These are phyloP conservation scores for Tromatobia lineatoria DNA, from an alignment of 2,888 invertebrate genomes.

Conservation along the genomic window DNA sequence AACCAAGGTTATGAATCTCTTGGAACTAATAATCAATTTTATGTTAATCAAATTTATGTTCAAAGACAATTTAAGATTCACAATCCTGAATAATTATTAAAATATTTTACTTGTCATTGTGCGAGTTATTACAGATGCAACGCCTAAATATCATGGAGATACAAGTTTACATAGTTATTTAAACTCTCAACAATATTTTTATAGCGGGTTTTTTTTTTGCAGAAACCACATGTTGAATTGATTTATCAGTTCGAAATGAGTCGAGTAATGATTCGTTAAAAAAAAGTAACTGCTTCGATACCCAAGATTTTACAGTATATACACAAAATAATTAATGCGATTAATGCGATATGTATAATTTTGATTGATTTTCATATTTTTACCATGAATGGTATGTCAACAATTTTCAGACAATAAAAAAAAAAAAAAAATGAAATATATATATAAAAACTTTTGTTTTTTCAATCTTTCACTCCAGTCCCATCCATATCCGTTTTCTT, in stretches of 20 bases:
- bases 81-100: constrained; percentile 1
- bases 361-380: constrained; percentile 4
- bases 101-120: constrained; percentile 11
- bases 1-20: constrained; percentile 2
- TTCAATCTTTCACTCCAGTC: background rate
- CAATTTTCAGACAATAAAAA: background rate
- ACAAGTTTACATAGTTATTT: background rate
- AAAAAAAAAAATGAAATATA: background rate
- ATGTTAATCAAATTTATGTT: too few species aligned
- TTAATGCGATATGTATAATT: background rate
- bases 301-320: too few species aligned
- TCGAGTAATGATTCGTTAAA: background rate
- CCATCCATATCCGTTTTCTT: constrained; percentile 1
- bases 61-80: constrained; percentile 2
- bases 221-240: background rate
- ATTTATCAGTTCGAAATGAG: background rate
- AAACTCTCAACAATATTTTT: background rate
- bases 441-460: background rate
- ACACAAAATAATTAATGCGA: background rate
- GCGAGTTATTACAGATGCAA: background rate
- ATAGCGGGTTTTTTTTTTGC: constrained; percentile 7
- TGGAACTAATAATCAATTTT: constrained; percentile 11
- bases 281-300: too few species aligned
- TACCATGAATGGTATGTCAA: background rate
- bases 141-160: constrained; percentile 11